Conservation (phyloP, 2,113 vertebrate species). For the Penelope pileata region DNA sequence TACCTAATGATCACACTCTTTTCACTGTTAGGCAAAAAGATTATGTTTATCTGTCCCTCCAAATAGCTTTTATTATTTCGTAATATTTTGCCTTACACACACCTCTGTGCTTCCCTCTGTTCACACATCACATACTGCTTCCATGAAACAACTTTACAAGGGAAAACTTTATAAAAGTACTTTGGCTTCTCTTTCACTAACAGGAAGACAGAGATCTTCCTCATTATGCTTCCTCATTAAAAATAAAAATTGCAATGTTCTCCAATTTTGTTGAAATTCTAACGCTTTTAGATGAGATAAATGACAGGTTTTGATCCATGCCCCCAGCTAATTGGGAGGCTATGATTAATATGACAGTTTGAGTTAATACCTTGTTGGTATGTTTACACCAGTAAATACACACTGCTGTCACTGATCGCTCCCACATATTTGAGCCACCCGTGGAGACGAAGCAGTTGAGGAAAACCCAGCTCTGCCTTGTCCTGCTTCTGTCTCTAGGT, state of each 20-base stretch:
- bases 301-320: neutral
- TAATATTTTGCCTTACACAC: neutral
- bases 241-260: neutral
- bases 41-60: neutral
- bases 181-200: neutral
- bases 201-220: neutral
- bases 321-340: neutral
- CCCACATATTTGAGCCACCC: neutral
- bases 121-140: neutral
- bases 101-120: neutral
- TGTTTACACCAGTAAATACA: neutral
- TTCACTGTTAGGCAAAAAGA: neutral
- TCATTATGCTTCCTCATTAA: neutral
- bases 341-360: neutral
- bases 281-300: neutral
- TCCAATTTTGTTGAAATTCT: neutral
- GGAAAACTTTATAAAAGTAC: neutral
- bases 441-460: neutral
- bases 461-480: neutral
- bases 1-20: neutral
- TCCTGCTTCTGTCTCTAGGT: slow-evolving; percentile 24
- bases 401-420: accelerated
- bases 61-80: neutral
- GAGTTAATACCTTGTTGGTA: neutral
- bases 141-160: neutral